Percentiles rank a stretch among this genome's conserved stretches.
These are phyloP conservation scores for Melanostigma gelatinosum DNA, from an alignment of 2,113 vertebrate genomes.

Conservation along the genomic window DNA sequence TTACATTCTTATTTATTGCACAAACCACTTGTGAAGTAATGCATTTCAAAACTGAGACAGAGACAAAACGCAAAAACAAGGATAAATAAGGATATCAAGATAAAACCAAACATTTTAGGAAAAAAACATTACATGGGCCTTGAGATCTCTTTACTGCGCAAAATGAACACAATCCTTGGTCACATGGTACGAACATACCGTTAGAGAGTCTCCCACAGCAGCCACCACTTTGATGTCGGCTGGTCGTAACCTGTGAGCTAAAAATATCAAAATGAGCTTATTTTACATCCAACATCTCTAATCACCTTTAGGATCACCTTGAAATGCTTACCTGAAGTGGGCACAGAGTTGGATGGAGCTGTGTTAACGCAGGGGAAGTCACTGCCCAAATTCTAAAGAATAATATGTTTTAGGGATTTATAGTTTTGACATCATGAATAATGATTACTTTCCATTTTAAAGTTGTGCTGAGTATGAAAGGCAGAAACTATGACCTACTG, in stretches of 20 bases:
- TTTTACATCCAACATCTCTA: background rate
- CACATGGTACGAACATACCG: constrained; percentile 81
- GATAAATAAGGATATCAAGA: background rate
- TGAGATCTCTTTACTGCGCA: background rate
- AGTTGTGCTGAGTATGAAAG: background rate
- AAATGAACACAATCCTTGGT: background rate
- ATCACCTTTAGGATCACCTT: background rate
- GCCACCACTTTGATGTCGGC: constrained; percentile 89
- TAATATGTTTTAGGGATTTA: background rate
- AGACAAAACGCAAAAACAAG: background rate
- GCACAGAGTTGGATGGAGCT: constrained; percentile 80
- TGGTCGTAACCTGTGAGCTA: constrained; percentile 89
- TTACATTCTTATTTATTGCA: background rate
- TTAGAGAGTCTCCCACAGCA: constrained; percentile 91
- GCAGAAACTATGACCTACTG: constrained; percentile 74
- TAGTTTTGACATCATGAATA: background rate
- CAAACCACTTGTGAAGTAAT: background rate
- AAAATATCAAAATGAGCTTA: constrained; percentile 14
- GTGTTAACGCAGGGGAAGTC: constrained; percentile 84
- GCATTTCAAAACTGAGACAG: background rate
- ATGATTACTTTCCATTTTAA: background rate
- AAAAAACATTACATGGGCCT: background rate
- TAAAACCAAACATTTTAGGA: background rate
- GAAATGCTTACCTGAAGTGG: constrained; percentile 87
- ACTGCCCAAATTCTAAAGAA: constrained; percentile 93